Evolutionary conservation across 2,888 invertebrate species (phyloP), one percentile per base, ranked within the genome.

Genomic region (Amblyteles armatorius): DNA sequence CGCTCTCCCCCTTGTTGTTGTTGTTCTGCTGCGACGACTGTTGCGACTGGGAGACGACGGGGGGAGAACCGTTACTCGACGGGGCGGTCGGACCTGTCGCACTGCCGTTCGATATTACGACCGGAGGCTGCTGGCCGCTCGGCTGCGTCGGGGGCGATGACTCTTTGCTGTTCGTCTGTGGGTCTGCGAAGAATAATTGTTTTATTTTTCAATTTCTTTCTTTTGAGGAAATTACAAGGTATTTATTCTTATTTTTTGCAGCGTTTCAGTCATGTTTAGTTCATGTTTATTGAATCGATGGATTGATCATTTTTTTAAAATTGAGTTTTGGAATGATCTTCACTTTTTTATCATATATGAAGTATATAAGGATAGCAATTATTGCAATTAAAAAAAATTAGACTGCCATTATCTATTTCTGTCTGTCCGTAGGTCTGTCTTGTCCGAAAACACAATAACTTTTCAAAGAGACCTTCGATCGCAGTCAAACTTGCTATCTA

Each of bases 1-100:
- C 91, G 82, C 88, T 92, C 84, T 93, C 93, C 72, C 93, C 93
- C 83, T 93, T 95, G 94, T 95, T 95, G 93, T 94, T 95, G 91
- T 93, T 92, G 84, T 90, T 91, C 69, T 89, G 89, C 73, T 77
- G 71, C 55, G 88, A 87, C 19, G 65, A 68, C 36, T 80, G 80
- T 57, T 89, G 50, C 82, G 86, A 79, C 86, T 90, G 79, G 79
- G 86, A 52, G 86, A 83, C 84, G 87, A 88, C 86, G 88, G 89
- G 83, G 50, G 90, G 69, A 89, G 91, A 87, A 89, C 88, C 87
- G 89, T 90, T 57, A 89, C 22, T 57, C 78, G 57, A 40, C 9
- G 33, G 16, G 9, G n/a, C 80, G 72, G 26, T 82, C 71, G 78
- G 4, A 9, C 4, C 48, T 4, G 22, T 29, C 36, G 65, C 16